Percentiles rank a stretch among this genome's conserved stretches.
Evolutionary conservation across 2,888 invertebrate species (phyloP).

Genomic region (Pseudoips prasinana): DNA sequence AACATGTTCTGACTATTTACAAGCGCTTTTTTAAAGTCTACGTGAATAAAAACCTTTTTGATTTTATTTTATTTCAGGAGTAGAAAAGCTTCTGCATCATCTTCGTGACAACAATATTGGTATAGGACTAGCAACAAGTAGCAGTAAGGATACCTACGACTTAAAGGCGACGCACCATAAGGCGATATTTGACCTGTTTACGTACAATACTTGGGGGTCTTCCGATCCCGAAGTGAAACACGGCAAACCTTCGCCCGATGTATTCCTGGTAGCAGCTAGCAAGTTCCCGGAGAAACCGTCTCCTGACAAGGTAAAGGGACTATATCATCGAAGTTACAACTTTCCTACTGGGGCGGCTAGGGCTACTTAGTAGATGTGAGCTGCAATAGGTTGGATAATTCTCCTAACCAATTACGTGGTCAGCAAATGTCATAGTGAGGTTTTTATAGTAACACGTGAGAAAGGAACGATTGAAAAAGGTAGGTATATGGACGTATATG

Average conservation of each 20-base stretch:
- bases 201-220: slow-evolving; percentile 89
- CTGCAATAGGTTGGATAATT: too few relatives aligned
- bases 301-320: slow-evolving; percentile 70
- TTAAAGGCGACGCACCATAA: slow-evolving; percentile 86
- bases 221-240: slow-evolving; percentile 91
- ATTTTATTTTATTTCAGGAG: slow-evolving; percentile 83
- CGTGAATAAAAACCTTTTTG: too few relatives aligned
- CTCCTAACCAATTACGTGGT: too few relatives aligned
- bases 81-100: slow-evolving; percentile 87
- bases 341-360: background rate
- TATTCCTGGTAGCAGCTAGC: slow-evolving; percentile 88
- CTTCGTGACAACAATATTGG: slow-evolving; percentile 87
- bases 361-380: too few relatives aligned
- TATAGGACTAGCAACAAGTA: slow-evolving; percentile 94
- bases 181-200: slow-evolving; percentile 84
- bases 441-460: too few relatives aligned
- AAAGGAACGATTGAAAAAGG: too few relatives aligned
- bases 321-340: too few relatives aligned
- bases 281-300: slow-evolving; percentile 86
- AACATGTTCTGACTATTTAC: too few relatives aligned
- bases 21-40: too few relatives aligned
- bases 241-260: slow-evolving; percentile 95
- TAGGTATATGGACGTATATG: too few relatives aligned
- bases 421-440: too few relatives aligned
- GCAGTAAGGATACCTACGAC: slow-evolving; percentile 86